phyloP scores from a whole-genome alignment of 2,888 invertebrate genomes.

The Drosophila cognata region DNA sequence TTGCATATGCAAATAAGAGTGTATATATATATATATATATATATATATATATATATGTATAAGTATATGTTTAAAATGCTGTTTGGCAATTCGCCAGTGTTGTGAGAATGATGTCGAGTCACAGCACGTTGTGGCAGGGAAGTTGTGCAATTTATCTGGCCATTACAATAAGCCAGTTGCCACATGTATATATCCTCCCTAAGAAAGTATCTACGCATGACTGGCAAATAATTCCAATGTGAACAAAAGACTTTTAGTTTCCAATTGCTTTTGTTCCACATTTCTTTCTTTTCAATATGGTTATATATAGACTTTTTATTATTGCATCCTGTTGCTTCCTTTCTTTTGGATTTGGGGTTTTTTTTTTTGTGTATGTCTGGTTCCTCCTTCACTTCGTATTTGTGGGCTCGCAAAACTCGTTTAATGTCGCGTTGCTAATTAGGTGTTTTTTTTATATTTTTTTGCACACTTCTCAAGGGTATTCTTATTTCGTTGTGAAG shows the following conservation, averaged over 20 bases:
- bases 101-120: constrained; percentile 67
- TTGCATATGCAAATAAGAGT: constrained; percentile 21
- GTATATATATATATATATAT: constrained; percentile 5
- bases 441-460: constrained; percentile 32
- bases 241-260: constrained; percentile 66
- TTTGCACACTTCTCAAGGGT: neutral
- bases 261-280: constrained; percentile 59
- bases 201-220: constrained; percentile 60
- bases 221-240: constrained; percentile 27
- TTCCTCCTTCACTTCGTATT: constrained; percentile 33
- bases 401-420: constrained; percentile 50
- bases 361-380: constrained; percentile 8
- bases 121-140: constrained; percentile 47
- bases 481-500: neutral
- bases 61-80: constrained; percentile 12
- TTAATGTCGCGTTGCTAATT: constrained; percentile 47
- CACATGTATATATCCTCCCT: neutral
- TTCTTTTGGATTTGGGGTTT: constrained; percentile 34
- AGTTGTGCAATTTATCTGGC: constrained; percentile 64
- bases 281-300: constrained; percentile 29
- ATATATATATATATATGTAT: neutral
- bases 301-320: constrained; percentile 1
- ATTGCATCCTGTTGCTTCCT: constrained; percentile 56
- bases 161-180: constrained; percentile 10
- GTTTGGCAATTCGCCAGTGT: constrained; percentile 42